Base-by-base conservation (phyloP, 2,888 invertebrate species). In the Octonoba sinensis region DNA sequence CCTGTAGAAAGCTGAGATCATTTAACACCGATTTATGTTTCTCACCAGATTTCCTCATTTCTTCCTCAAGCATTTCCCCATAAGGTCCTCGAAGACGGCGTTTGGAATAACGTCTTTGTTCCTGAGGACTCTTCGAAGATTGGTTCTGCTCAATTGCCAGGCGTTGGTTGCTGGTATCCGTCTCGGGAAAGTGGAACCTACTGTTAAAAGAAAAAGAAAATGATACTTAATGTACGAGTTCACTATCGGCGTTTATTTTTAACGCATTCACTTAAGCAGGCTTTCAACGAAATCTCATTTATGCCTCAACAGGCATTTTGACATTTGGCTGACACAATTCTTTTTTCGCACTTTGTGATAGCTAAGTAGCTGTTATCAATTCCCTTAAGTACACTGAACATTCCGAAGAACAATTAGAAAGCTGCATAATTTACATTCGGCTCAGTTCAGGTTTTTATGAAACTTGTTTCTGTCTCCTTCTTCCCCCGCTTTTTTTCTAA, bases 11-110 rank as follows among this genome's bases (percentile, higher is more conserved):
- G 69, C 75, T 75, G 59, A 78, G 83, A 65, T 81, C 75, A 27
- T 62, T 66, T 18, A 51, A 76, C 3, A 60, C 51, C 13, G 64
- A 15, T 60, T 84, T 82, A 27, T 70, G 64, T 49, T 82, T 82
- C 51, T 84, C 84, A 44, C 82, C 78, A 15, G 75, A 84, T 78
- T 84, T 84, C 56, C 82, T 65, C 84, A 84, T 84, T 82, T 84
- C 84, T 54, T 84, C 84, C 36, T 85, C 85, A 47, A 85, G 76
- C 84, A 85, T 84, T 62, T 85, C 85, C 60, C 85, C 85, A 66
- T 84, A 85, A 47, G 85, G 85, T 60, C 85, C 85, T 69, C 84
- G 47, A 16, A 84, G 56, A 13, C 84, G 62, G n/a, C 81, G 77
- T 57, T 84, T 84, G 20, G 78, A 84, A 65, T 84, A 84, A n/a